Conservation (phyloP, 1,140 invertebrate genomes). For the Leptopilina boulardi region DNA sequence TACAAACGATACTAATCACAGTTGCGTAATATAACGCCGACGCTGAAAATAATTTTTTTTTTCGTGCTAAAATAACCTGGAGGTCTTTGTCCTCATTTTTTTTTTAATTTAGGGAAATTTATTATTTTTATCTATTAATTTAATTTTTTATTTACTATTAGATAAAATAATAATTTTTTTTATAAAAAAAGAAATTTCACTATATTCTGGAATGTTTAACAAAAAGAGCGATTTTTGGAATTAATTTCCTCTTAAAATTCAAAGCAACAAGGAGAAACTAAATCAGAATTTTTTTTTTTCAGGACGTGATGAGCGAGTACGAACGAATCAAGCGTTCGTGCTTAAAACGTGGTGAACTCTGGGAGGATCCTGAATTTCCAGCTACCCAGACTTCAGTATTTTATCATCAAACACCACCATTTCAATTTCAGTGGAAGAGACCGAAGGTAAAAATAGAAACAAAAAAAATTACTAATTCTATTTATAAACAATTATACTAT, state of each 20-base stretch:
- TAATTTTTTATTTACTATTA: too few species aligned
- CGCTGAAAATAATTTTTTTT: conserved; percentile 25
- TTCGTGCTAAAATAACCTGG: not conserved
- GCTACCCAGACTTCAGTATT: conserved; percentile 92
- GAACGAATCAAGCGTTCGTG: conserved; percentile 89
- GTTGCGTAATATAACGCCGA: conserved; percentile 44
- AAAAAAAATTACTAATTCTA: not conserved
- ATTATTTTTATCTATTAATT: too few species aligned
- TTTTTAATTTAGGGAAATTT: too few species aligned
- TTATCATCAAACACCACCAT: conserved; percentile 94
- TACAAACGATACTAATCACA: conserved; percentile 18
- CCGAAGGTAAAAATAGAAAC: conserved; percentile 89
- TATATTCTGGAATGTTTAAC: not conserved
- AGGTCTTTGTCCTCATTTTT: conserved; percentile 37
- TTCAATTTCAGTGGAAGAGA: conserved; percentile 93
- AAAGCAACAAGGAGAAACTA: conserved; percentile 14
- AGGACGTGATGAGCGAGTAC: conserved; percentile 83
- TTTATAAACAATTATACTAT: not conserved
- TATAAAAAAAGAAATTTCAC: too few species aligned
- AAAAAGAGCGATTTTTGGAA: not conserved
- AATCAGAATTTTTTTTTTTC: conserved; percentile 50
- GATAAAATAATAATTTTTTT: too few species aligned
- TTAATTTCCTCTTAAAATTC: conserved; percentile 46
- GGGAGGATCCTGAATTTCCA: conserved; percentile 94
- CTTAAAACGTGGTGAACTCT: conserved; percentile 87